phyloP scores from a whole-genome alignment of 2,888 invertebrate genomes.

The Eudasyphora cyanicolor region DNA sequence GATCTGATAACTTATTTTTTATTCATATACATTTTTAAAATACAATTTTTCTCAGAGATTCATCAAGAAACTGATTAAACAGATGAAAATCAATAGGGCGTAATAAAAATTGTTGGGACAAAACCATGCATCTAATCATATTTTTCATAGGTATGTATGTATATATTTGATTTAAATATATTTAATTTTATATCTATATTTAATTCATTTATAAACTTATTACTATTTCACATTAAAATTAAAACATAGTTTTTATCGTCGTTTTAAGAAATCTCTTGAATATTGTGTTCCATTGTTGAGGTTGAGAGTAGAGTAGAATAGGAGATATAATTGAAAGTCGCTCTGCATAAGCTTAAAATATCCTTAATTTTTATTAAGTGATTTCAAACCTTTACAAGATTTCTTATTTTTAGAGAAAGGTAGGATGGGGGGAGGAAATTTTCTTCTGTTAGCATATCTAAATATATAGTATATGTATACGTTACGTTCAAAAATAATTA shows the following conservation, averaged over 20 bases:
- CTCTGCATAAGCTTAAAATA: constrained; percentile 58
- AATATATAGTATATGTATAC: constrained; percentile 41
- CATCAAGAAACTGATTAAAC: neutral
- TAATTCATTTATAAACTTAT: constrained; percentile 56
- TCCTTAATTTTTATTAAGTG: constrained; percentile 58
- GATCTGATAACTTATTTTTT: no score
- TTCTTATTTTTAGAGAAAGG: constrained; percentile 45
- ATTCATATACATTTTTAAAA: no score
- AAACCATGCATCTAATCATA: neutral
- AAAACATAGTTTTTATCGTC: constrained; percentile 47
- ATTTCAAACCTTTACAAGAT: constrained; percentile 61
- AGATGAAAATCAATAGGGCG: neutral
- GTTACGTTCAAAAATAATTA: constrained; percentile 30
- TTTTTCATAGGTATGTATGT: constrained; percentile 11
- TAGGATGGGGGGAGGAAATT: constrained; percentile 11
- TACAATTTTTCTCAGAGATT: no score
- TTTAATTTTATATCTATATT: constrained; percentile 59
- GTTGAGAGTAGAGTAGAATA: constrained; percentile 14
- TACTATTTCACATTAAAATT: constrained; percentile 43
- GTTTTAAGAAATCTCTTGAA: constrained; percentile 53
- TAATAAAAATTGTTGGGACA: neutral
- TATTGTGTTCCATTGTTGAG: constrained; percentile 3
- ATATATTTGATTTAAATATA: constrained; percentile 41
- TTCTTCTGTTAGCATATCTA: constrained; percentile 39
- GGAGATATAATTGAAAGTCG: constrained; percentile 44